phyloP scores from a whole-genome alignment of 2,797 vertebrate genomes.

The Pagetopsis macropterus region DNA sequence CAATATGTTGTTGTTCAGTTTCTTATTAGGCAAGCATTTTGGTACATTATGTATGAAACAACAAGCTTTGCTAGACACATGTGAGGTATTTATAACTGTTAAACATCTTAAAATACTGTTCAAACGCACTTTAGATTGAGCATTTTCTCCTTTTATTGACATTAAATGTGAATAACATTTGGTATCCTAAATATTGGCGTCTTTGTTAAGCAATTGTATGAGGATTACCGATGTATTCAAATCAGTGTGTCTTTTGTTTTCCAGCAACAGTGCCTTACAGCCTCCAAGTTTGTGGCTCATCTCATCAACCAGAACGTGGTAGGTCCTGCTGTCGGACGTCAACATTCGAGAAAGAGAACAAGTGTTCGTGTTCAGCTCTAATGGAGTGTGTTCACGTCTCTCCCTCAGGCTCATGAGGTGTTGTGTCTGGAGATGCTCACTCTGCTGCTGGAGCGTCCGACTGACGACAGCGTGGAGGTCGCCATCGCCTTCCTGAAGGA shows the following conservation, averaged over 20 bases:
- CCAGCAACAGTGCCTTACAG: conserved; percentile 96
- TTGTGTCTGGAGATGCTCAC: conserved; percentile 98
- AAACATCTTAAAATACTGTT: no score
- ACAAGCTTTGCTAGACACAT: background rate
- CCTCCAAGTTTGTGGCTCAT: conserved; percentile 98
- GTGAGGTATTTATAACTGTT: background rate
- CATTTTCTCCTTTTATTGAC: no score
- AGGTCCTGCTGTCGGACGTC: conserved; percentile 61
- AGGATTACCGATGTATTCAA: conserved; percentile 3
- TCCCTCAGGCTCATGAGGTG: conserved; percentile 92
- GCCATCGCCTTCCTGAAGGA: conserved; percentile 97
- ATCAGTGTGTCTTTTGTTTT: conserved; percentile 51
- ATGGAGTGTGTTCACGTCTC: background rate
- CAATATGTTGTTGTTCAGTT: background rate
- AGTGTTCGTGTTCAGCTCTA: background rate
- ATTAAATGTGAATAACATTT: no score
- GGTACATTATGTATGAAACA: background rate
- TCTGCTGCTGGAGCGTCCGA: conserved; percentile 94
- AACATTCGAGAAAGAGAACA: background rate
- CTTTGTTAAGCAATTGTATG: background rate
- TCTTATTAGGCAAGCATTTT: no score
- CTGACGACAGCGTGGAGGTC: conserved; percentile 97
- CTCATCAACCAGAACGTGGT: conserved; percentile 99
- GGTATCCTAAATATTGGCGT: no score
- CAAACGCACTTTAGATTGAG: no score